Base-by-base conservation (phyloP, 2,113 vertebrate species). In the Atrichornis clamosus region DNA sequence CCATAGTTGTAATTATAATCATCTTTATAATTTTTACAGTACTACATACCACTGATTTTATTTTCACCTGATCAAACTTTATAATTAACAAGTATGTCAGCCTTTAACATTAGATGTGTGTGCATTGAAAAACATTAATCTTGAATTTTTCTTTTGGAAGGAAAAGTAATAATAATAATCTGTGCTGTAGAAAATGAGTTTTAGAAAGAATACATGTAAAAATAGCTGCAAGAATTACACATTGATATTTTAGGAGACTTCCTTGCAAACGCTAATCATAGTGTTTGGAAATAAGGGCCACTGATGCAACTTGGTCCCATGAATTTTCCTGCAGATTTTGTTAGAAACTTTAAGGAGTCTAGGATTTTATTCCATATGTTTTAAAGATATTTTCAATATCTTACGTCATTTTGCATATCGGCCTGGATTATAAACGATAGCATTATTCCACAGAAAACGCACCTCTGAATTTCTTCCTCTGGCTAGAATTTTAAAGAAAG, bases 401-500 rank as follows among this genome's bases (percentile, higher is more conserved):
- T 74, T 63, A 2, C 75, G 72, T 92, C 93, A 84, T 35, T 95
- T 86, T 81, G 56, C 73, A 67, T 80, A 65, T 87, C 73, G 63
- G 60, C 42, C 35, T 79, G 52, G 56, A 53, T 79, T 73, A 91
- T 35, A 89, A 92, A 94, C 62, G 63, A 42, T 33, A 33, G 26
- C 46, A 83, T 50, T 90, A 83, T 83, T 85, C 47, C 41, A 33
- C 55, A 77, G 85, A 80, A 93, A 88, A 83, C 21, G 50, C 80
- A 94, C 46, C 59, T 67, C 84, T 86, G 79, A 74, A 70, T 95
- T 94, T 90, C 37, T 92, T 90, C 63, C 68, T 89, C 88, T 90
- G 88, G 79, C 37, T 89, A 80, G 76, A 92, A 84, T 93, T 95
- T 92, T 90, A 77, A 96, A 69, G 68, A 70, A 90, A 84, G 76